Evolutionary conservation across 2,113 vertebrate genomes (phyloP).

Genomic region (Carollia perspicillata): DNA sequence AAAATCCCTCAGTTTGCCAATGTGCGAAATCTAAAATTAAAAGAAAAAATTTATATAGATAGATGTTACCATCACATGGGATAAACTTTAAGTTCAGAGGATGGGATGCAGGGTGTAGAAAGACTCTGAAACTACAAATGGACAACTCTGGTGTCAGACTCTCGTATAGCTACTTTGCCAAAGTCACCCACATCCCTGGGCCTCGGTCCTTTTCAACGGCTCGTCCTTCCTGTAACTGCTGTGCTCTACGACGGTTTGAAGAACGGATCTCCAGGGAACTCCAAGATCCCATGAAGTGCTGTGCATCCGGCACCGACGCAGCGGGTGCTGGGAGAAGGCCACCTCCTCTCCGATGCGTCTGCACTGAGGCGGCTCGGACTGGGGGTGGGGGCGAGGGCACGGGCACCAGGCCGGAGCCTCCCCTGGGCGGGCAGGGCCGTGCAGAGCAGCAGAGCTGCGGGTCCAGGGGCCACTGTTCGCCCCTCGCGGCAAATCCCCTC

Average conservation of each 20-base stretch:
- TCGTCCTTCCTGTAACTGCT: not conserved
- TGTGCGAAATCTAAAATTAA: conserved; percentile 90
- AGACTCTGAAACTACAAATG: not conserved
- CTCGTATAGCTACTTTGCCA: too few relatives aligned
- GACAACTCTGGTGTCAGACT: not conserved
- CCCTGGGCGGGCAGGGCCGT: accelerated
- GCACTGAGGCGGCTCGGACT: not conserved
- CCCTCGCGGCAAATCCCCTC: not conserved
- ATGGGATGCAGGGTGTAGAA: not conserved
- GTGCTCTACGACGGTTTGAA: not conserved
- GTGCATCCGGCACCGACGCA: accelerated
- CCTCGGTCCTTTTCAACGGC: not conserved
- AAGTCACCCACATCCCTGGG: not conserved
- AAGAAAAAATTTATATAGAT: not conserved
- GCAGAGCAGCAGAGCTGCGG: not conserved
- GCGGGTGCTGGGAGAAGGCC: not conserved
- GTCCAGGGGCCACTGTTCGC: too few relatives aligned
- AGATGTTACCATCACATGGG: not conserved
- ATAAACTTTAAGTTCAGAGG: not conserved
- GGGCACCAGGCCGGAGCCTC: not conserved
- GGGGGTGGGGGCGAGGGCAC: accelerated
- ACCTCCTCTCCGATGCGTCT: not conserved
- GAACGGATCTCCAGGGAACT: too few relatives aligned
- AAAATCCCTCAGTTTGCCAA: conserved; percentile 97
- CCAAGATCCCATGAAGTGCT: accelerated